Evolutionary conservation across 2,888 invertebrate species (phyloP).

Genomic region (Margaritifera margaritifera): DNA sequence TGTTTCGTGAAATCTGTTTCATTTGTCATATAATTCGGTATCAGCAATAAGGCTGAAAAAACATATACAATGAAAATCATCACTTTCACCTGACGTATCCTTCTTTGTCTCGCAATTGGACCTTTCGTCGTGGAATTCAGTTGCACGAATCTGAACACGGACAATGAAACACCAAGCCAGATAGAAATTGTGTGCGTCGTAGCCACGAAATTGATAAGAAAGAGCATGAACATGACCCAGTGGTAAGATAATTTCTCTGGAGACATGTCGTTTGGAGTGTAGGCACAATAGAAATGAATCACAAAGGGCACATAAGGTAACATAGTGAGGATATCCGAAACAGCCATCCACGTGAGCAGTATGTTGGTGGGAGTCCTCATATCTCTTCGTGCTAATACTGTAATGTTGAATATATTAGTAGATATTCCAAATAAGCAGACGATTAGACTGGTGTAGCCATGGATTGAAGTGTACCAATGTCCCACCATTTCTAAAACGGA

Average conservation of each 20-base stretch:
- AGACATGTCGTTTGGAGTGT: slow-evolving; percentile 35
- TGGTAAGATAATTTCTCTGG: slow-evolving; percentile 62
- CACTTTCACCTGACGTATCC: slow-evolving; percentile 49
- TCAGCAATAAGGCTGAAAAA: slow-evolving; percentile 87
- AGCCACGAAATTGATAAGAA: slow-evolving; percentile 92
- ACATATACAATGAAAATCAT: slow-evolving; percentile 81
- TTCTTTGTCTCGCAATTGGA: slow-evolving; percentile 47
- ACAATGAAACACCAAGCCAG: slow-evolving; percentile 91
- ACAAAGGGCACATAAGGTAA: slow-evolving; percentile 93
- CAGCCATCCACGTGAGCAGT: slow-evolving; percentile 87
- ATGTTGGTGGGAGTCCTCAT: slow-evolving; percentile 93
- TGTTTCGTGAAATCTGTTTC: slow-evolving; percentile 76
- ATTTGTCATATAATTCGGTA: slow-evolving; percentile 88
- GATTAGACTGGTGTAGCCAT: slow-evolving; percentile 88
- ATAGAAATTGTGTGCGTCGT: slow-evolving; percentile 92
- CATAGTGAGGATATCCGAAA: slow-evolving; percentile 92
- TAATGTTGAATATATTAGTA: slow-evolving; percentile 92
- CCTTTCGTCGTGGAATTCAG: slow-evolving; percentile 61
- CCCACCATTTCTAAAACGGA: slow-evolving; percentile 38
- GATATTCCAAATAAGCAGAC: slow-evolving; percentile 92
- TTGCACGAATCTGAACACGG: slow-evolving; percentile 87
- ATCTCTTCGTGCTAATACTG: slow-evolving; percentile 86
- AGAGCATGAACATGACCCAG: slow-evolving; percentile 74
- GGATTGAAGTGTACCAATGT: slow-evolving; percentile 74
- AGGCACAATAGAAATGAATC: slow-evolving; percentile 76